These are phyloP conservation scores for Pasiphila rectangulata DNA, from an alignment of 2,888 invertebrate species.

Conservation along the genomic window DNA sequence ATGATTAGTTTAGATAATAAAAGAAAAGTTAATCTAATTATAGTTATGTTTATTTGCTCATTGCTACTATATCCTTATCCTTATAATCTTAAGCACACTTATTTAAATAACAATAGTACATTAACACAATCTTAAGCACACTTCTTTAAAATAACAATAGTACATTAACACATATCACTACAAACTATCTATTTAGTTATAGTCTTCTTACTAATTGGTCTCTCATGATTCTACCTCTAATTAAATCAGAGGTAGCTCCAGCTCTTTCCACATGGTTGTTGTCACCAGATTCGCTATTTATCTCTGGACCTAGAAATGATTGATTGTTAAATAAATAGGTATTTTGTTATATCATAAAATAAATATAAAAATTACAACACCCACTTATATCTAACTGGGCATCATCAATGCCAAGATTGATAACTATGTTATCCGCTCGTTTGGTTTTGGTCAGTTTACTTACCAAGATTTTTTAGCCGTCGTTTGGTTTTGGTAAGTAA, in stretches of 20 bases:
- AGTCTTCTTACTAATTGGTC: constrained; percentile 1
- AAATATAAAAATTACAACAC: not conserved
- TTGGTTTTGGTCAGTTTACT: too few relatives aligned
- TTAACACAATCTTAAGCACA: too few relatives aligned
- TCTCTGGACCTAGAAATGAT: constrained; percentile 1
- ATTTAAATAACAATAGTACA: not conserved
- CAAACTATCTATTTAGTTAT: not conserved
- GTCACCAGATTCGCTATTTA: not conserved
- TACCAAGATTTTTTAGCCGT: too few relatives aligned
- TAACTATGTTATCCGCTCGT: constrained; percentile 27
- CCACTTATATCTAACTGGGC: not conserved
- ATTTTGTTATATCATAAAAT: not conserved
- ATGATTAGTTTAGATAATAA: too few relatives aligned
- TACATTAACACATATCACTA: not conserved
- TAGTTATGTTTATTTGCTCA: not conserved
- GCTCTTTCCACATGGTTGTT: not conserved
- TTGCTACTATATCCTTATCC: not conserved
- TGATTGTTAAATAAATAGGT: not conserved
- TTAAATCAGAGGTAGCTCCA: not conserved
- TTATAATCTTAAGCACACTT: not conserved
- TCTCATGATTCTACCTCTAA: not conserved
- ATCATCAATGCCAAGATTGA: constrained; percentile 4
- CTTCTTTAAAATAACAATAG: too few relatives aligned
- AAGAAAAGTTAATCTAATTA: not conserved
- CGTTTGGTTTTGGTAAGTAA: too few relatives aligned